These are phyloP conservation scores for Dromas ardeola DNA, from an alignment of 2,113 vertebrate species.

Conservation along the genomic window DNA sequence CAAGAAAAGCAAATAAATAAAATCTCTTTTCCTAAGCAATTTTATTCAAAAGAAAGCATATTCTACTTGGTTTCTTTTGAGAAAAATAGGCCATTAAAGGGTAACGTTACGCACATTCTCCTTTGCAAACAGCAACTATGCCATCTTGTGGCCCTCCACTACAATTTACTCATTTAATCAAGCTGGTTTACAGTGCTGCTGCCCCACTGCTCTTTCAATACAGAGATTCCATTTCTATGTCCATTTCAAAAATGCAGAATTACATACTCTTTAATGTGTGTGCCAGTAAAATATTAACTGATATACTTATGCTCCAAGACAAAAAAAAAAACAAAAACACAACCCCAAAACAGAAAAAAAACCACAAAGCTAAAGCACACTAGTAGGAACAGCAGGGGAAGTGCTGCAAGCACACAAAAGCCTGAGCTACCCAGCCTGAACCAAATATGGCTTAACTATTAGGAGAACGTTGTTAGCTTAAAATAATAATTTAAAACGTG, in stretches of 20 bases:
- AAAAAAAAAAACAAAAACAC: too few relatives aligned
- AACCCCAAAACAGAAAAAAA: too few relatives aligned
- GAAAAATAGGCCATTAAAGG: not conserved
- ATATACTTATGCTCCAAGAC: not conserved
- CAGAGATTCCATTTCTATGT: not conserved
- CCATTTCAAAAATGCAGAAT: not conserved
- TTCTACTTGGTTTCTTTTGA: not conserved
- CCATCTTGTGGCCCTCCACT: conserved; percentile 62
- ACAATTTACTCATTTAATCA: not conserved
- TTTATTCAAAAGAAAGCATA: not conserved
- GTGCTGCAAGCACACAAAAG: not conserved
- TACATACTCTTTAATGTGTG: not conserved
- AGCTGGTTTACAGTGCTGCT: not conserved
- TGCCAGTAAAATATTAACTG: not conserved
- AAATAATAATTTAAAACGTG: not conserved
- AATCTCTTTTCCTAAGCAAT: conserved; percentile 13
- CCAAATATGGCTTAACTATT: not conserved
- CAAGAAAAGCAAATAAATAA: not conserved
- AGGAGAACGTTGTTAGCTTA: not conserved
- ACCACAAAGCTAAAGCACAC: not conserved
- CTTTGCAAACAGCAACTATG: conserved; percentile 28
- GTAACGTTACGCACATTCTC: not conserved
- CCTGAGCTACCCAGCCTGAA: not conserved
- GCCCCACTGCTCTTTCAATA: not conserved
- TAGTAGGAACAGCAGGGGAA: not conserved